Percentiles rank a stretch among this genome's conserved stretches.
phyloP scores from a whole-genome alignment of 1,140 invertebrate species.

The Drosophila pseudoananassae region DNA sequence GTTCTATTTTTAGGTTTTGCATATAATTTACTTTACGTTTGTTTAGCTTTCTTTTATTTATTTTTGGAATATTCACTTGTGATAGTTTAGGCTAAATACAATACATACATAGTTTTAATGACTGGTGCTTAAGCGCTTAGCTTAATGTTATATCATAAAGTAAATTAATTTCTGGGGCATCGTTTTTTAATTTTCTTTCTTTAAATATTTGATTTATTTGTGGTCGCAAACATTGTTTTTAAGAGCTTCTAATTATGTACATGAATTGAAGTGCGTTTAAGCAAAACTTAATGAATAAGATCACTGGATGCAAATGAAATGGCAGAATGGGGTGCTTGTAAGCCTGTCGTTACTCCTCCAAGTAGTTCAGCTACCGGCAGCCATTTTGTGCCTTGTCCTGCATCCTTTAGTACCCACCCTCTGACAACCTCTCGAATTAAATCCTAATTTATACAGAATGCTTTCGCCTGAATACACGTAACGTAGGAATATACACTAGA shows the following conservation, averaged over 20 bases:
- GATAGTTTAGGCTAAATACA: constrained; percentile 66
- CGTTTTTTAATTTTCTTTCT: constrained; percentile 21
- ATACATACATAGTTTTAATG: constrained; percentile 77
- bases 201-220: constrained; percentile 10
- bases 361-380: not conserved
- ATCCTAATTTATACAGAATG: constrained; percentile 72
- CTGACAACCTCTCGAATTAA: constrained; percentile 56
- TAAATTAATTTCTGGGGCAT: constrained; percentile 30
- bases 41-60: constrained; percentile 24
- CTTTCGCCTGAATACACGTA: constrained; percentile 62
- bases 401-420: not conserved
- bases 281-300: constrained; percentile 74
- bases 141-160: constrained; percentile 58
- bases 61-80: constrained; percentile 48
- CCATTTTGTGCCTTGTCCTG: constrained; percentile 19
- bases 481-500: constrained; percentile 66
- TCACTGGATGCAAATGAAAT: constrained; percentile 71
- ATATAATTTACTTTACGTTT: constrained; percentile 21
- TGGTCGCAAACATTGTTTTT: constrained; percentile 2
- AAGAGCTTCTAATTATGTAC: constrained; percentile 59
- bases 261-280: constrained; percentile 49
- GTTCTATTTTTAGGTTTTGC: constrained; percentile 35
- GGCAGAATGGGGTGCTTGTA: constrained; percentile 18
- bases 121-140: constrained; percentile 72
- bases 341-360: not conserved